Base-by-base conservation (phyloP, 1,140 invertebrate species). In the Drosophila eugracilis region DNA sequence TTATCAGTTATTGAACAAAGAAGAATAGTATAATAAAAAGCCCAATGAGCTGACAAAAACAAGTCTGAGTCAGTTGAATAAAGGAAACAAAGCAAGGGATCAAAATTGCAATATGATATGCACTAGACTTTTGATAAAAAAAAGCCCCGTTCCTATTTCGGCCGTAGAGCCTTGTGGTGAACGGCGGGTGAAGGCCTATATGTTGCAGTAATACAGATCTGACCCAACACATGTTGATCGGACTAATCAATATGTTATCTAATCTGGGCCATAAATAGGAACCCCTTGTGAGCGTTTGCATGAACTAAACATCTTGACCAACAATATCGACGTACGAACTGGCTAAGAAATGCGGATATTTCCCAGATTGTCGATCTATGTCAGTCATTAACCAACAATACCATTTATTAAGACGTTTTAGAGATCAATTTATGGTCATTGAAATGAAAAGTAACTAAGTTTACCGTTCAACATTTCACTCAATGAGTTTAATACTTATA, bases 181-280 rank as follows among this genome's bases (percentile, higher is more conserved):
- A 26, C 2, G 3, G 4, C 6, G 32, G 44, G 5, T 44, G 12
- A 24, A 44, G 4, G 44, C 22, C 28, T 19, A 60, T 44, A 14
- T 37, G 26, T 17, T 37, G 37, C 17, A 19, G 19, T 37, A 28
- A 15, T 14, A 6, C 37, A 17, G 37, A 26, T 21, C 28, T 54
- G 26, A 12, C n/a, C 41, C 5, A 63, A 37, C 60, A 22, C 41
- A 37, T 65, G 22, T 47, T 22, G 12, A 14, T 17, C 41, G 60
- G 17, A 24, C 48, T 45, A 65, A 65, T 65, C 60, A 32, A 30
- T 66, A 65, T 42, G 34, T 32, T 53, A 67, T 67, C 65, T 67
- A 34, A 67, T 67, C 65, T 9, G 14, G 21, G 65, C 65, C 65
- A 67, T 67, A 67, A 67, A 67, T 67, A 67, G 65, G 65, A 67